Evolutionary conservation across 1,140 invertebrate genomes (phyloP), one percentile per base, ranked within the genome.

Genomic region (Nasonia vitripennis): DNA sequence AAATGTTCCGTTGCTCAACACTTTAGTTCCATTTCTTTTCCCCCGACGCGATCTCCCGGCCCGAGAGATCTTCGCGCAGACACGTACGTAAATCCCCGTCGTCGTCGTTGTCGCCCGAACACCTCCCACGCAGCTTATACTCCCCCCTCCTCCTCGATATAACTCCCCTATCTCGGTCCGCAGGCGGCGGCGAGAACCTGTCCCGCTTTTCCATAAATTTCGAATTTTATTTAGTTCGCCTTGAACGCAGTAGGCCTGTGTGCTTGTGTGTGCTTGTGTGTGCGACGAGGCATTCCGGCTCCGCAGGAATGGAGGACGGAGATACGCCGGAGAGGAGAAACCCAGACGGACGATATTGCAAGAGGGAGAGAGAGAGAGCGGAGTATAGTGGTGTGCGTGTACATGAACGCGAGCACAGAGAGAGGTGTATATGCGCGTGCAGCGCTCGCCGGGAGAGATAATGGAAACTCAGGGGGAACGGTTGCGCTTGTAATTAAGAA

Each of bases 171-270:
- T 86, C 85, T 70, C 78, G 75, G 55, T 73, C 55, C 17, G 11
- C 85, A 68, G 70, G 78, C 78, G 78, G 77, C 70, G 31, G 75
- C 85, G 77, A 81, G 87, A 86, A 84, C 87, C 86, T 86, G 79
- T 85, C 83, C 87, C 86, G 86, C 86, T 88, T 92, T 92, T 91
- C 89, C 91, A 92, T 92, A 92, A 92, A 92, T 92, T 91, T 88
- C 90, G 84, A 87, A 90, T 91, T 92, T 92, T 91, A 92, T 91
- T 91, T 88, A 88, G 88, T 89, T 83, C 88, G 87, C 85, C 86
- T 81, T 45, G 82, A 77, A 41, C 79, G 27, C 73, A 31, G 27
- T 27, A 27, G 48, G 55, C 1, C 23, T 17, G 6, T 17, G 74
- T 77, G 27, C 12, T 6, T 75, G 27, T 2, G 37, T n/a, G 75